These are phyloP conservation scores for Criorhina ranunculi DNA, from an alignment of 2,888 invertebrate species.

Conservation along the genomic window DNA sequence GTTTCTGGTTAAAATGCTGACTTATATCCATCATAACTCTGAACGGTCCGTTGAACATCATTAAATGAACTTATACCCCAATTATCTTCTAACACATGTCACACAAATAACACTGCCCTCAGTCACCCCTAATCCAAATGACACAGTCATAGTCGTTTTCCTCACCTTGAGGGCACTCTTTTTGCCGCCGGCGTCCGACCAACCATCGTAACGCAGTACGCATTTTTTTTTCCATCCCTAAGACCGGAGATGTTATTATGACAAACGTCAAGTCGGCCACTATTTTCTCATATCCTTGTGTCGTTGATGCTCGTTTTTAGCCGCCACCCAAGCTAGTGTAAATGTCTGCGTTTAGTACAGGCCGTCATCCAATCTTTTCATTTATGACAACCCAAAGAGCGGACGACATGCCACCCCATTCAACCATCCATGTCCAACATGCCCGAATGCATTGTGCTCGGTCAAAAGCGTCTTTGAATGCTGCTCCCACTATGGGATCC, in stretches of 20 bases:
- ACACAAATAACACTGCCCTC: constrained; percentile 38
- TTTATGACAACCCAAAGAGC: constrained; percentile 62
- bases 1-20: constrained; percentile 26
- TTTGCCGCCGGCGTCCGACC: not conserved
- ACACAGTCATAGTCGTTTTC: constrained; percentile 23
- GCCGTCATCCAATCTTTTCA: constrained; percentile 55
- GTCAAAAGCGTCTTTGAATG: constrained; percentile 57
- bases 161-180: not conserved
- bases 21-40: constrained; percentile 39
- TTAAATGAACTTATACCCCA: constrained; percentile 53
- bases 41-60: constrained; percentile 41
- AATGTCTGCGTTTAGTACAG: constrained; percentile 51
- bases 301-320: constrained; percentile 31
- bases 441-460: constrained; percentile 49
- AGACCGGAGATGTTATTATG: constrained; percentile 54
- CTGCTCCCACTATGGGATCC: constrained; percentile 41
- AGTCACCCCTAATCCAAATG: constrained; percentile 52
- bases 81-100: constrained; percentile 56
- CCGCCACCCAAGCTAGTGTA: constrained; percentile 24
- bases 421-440: not conserved
- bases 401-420: constrained; percentile 1
- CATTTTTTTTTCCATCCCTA: constrained; percentile 25
- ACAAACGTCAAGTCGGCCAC: constrained; percentile 42
- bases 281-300: constrained; percentile 61
- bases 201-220: not conserved